Percentiles rank a stretch among this genome's conserved stretches.
Evolutionary conservation across 2,797 vertebrate species (phyloP).

Genomic region (Centroberyx gerrardi): DNA sequence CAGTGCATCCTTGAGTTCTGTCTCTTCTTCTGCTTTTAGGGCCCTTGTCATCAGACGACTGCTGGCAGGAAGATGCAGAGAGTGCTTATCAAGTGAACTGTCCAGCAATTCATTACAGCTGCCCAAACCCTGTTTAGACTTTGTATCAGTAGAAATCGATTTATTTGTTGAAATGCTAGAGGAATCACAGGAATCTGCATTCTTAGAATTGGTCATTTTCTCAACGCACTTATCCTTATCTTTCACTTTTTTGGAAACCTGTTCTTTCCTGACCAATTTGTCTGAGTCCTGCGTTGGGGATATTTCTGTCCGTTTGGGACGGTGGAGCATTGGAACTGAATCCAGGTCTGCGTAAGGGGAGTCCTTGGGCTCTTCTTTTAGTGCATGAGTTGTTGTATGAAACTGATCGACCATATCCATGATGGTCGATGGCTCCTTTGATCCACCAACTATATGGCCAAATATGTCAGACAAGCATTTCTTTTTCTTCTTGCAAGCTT

Average conservation of each 20-base stretch:
- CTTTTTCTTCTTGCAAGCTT: constrained; percentile 80
- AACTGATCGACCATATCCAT: constrained; percentile 36
- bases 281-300: constrained; percentile 32
- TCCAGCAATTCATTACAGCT: constrained; percentile 45
- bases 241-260: constrained; percentile 44
- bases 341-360: constrained; percentile 85
- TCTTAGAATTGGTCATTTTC: constrained; percentile 22
- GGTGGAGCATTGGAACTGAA: constrained; percentile 82
- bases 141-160: constrained; percentile 33
- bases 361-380: constrained; percentile 77
- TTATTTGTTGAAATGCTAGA: constrained; percentile 37
- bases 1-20: constrained; percentile 67
- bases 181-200: constrained; percentile 18
- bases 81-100: constrained; percentile 73
- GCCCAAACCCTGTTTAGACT: constrained; percentile 47
- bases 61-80: constrained; percentile 79
- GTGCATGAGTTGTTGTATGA: constrained; percentile 49
- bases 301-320: constrained; percentile 79
- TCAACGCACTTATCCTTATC: constrained; percentile 52
- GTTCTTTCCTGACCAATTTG: constrained; percentile 40
- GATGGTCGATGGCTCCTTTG: constrained; percentile 62
- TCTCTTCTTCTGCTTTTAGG: constrained; percentile 77
- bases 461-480: constrained; percentile 82
- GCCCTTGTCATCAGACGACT: constrained; percentile 82
- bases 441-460: constrained; percentile 75